A percentile compares a stretch with the other conserved stretches of the same genome.
These are phyloP conservation scores for Cyphomyrus plagiostoma DNA, from an alignment of 2,113 vertebrate species.

Conservation along the genomic window DNA sequence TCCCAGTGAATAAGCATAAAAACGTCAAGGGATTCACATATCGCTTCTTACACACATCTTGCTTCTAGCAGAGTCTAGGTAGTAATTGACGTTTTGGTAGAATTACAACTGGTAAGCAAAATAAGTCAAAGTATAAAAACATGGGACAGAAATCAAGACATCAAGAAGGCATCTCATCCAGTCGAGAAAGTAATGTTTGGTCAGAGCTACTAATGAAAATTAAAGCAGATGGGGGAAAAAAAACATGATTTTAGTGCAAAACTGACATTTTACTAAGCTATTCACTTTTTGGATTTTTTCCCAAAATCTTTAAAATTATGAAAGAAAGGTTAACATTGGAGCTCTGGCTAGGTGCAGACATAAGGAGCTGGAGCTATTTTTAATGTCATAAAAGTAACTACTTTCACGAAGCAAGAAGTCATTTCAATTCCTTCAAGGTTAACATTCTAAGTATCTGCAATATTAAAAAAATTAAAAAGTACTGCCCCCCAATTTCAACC, in stretches of 20 bases:
- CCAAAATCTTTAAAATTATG: neutral
- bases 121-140: neutral
- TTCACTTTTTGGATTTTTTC: neutral
- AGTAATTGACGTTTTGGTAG: neutral
- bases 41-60: neutral
- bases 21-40: neutral
- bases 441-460: neutral
- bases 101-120: neutral
- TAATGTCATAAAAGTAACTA: neutral
- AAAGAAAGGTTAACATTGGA: no score
- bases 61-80: neutral
- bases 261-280: neutral
- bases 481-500: neutral
- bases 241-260: neutral
- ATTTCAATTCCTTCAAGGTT: neutral
- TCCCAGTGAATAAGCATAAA: neutral
- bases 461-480: neutral
- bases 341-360: no score
- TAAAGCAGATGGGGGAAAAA: no score
- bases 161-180: neutral
- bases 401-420: neutral
- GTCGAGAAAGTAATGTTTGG: neutral
- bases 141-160: neutral
- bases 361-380: neutral
- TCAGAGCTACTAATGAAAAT: neutral